phyloP scores from a whole-genome alignment of 2,797 vertebrate genomes.

The Alauda arvensis region DNA sequence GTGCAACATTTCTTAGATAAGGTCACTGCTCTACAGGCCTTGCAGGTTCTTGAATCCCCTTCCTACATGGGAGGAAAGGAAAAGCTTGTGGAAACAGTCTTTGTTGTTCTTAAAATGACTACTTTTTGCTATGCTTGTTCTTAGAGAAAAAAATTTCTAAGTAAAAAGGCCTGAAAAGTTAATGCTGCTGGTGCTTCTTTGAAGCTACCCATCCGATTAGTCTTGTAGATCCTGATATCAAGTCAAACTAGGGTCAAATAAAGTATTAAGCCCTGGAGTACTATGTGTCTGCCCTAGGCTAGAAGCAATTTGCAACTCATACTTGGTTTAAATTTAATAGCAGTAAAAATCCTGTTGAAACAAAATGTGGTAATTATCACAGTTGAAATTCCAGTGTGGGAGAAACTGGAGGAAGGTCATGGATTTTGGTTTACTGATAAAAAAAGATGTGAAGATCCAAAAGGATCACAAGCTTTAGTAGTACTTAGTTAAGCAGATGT shows the following conservation, averaged over 20 bases:
- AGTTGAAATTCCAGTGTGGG: conserved; percentile 1
- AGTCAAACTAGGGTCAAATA: conserved; percentile 41
- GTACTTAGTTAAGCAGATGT: neutral
- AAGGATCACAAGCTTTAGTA: neutral
- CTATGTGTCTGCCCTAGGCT: conserved; percentile 37
- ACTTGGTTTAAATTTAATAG: conserved; percentile 51
- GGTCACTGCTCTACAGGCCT: neutral
- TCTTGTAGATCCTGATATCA: conserved; percentile 27
- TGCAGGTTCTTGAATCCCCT: neutral
- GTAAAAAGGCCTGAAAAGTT: neutral
- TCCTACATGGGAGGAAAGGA: neutral
- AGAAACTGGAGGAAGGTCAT: neutral
- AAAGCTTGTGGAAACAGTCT: neutral
- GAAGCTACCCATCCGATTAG: neutral
- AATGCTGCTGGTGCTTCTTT: conserved; percentile 11
- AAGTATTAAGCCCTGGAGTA: conserved; percentile 45
- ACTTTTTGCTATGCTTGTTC: neutral
- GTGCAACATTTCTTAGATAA: neutral
- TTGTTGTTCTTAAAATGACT: neutral
- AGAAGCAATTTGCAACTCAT: conserved; percentile 48
- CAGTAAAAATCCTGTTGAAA: conserved; percentile 43
- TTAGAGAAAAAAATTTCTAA: neutral
- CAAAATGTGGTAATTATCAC: conserved; percentile 13
- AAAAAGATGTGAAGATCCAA: neutral
- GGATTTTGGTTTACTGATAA: neutral